A percentile compares a stretch with the other conserved stretches of the same genome.
phyloP scores from a whole-genome alignment of 2,888 invertebrate species.

The Cordilura impudica region DNA sequence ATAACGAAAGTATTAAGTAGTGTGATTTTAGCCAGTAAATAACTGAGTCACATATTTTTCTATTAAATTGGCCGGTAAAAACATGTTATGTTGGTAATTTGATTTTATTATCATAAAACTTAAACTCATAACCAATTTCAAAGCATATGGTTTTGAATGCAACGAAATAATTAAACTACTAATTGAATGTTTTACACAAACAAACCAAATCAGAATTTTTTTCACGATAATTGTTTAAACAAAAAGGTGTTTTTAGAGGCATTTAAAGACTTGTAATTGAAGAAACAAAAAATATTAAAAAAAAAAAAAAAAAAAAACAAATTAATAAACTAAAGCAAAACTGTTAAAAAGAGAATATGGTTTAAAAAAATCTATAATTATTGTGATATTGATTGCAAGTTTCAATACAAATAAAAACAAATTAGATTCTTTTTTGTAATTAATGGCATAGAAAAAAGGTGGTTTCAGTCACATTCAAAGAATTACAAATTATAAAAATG shows the following conservation, averaged over 20 bases:
- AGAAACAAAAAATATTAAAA: constrained; percentile 14
- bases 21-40: not conserved
- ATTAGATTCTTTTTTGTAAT: not conserved
- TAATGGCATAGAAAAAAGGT: constrained; percentile 40
- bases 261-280: constrained; percentile 30
- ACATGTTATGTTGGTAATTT: not conserved
- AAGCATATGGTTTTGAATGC: not conserved
- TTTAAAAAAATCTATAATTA: too few relatives aligned
- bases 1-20: not conserved
- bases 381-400: too few relatives aligned
- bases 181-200: not conserved
- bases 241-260: constrained; percentile 28
- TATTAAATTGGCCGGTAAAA: not conserved
- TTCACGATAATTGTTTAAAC: constrained; percentile 13
- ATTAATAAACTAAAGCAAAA: not conserved
- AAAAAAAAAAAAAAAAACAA: too few relatives aligned
- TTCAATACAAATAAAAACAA: constrained; percentile 8
- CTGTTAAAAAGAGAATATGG: too few relatives aligned
- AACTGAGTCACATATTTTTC: not conserved
- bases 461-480: constrained; percentile 11
- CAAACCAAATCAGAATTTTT: not conserved
- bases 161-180: not conserved
- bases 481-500: constrained; percentile 42
- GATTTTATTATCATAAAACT: not conserved
- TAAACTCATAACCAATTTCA: not conserved